Base-by-base conservation (phyloP, 2,797 vertebrate genomes). In the Enteromius trimaculatus region DNA sequence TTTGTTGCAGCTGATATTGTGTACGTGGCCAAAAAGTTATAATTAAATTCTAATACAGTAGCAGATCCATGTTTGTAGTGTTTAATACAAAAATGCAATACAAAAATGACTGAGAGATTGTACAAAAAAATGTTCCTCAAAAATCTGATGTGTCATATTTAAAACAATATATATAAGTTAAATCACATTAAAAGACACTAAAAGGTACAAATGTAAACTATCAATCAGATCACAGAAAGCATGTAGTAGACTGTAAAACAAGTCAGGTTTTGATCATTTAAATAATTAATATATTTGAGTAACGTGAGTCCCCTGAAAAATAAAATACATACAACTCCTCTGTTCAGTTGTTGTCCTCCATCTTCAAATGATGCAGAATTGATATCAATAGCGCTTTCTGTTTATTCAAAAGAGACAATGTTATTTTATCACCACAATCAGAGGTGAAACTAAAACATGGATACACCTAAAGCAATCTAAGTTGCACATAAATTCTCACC, bases 321-420 rank as follows among this genome's bases (percentile, higher is more conserved):
- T 55, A 39, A 68, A 83, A 80, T 66, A 94, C 97, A 85, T 95
- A 98, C 97, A 88, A 94, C 95, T 89, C 96, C 96, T 90, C 91
- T 93, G 91, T 96, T 96, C 80, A 97, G 86, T 82, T 96, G 96
- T 39, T 91, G 89, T 74, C 95, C 95, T 89, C 92, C 93, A 79
- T 97, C 96, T 51, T 96, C 96, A 0, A 68, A 85, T 21, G 95
- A 94, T 26, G 91, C 82, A 66, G 86, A 87, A 83, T 86, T 86
- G 31, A 84, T 72, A 72, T 86, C 75, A 66, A 78, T 72, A 89
- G 6, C 89, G 92, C 6, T 93, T 90, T 84, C 90, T 91, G 85
- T 76, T 77, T 92, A 80, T 87, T 51, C n/a, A 84, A 82, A 60
- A 83, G 34, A 81, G 60, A 85, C 78, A 84, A 14, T 68, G 26